phyloP scores from a whole-genome alignment of 1,140 invertebrate species.

The Melipona quadrifasciata region DNA sequence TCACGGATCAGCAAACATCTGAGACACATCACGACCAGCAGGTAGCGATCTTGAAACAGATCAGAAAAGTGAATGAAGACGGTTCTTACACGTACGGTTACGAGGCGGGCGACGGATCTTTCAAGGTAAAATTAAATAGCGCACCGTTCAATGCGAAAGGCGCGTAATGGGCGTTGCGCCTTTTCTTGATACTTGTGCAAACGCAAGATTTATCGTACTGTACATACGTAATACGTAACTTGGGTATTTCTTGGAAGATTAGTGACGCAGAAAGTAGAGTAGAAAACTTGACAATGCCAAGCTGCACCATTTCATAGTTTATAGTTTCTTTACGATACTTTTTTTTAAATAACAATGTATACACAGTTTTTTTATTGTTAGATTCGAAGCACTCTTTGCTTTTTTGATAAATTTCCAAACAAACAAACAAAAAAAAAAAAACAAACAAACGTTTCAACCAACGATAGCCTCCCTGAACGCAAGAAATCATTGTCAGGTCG shows the following conservation, averaged over 20 bases:
- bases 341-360: too few relatives aligned
- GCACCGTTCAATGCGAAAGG: slow-evolving; percentile 35
- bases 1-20: slow-evolving; percentile 80
- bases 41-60: slow-evolving; percentile 87
- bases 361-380: too few relatives aligned
- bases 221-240: background rate
- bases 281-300: too few relatives aligned
- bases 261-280: background rate
- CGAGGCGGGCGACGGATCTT: slow-evolving; percentile 91
- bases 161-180: background rate
- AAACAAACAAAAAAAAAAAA: too few relatives aligned
- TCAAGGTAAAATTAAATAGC: slow-evolving; percentile 82
- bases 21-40: slow-evolving; percentile 79
- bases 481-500: slow-evolving; percentile 82
- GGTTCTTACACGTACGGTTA: slow-evolving; percentile 93
- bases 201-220: background rate
- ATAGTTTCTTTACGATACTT: too few relatives aligned
- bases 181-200: slow-evolving; percentile 17
- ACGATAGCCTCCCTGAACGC: slow-evolving; percentile 18
- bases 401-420: background rate
- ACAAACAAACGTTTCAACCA: too few relatives aligned
- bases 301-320: too few relatives aligned
- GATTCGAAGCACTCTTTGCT: too few relatives aligned
- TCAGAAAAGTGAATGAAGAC: slow-evolving; percentile 91
- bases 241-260: background rate